Percentiles rank a stretch among this genome's conserved stretches.
These are phyloP conservation scores for Hypercompe scribonia DNA, from an alignment of 2,888 invertebrate genomes.

Conservation along the genomic window DNA sequence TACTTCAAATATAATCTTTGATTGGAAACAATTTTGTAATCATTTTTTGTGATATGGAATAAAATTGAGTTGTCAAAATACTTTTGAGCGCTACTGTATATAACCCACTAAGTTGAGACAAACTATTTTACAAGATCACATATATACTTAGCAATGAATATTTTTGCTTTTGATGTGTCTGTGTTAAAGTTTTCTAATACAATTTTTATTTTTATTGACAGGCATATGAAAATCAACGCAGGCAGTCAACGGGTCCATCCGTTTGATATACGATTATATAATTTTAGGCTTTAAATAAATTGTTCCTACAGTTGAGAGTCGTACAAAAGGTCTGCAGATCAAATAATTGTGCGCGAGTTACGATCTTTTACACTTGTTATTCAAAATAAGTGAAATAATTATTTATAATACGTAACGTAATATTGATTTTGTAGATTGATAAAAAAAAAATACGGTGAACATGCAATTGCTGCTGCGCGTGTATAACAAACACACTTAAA, in stretches of 20 bases:
- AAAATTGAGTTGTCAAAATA: too few species aligned
- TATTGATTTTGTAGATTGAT: slow-evolving; percentile 33
- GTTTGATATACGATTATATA: slow-evolving; percentile 52
- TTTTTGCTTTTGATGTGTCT: too few species aligned
- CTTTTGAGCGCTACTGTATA: too few species aligned
- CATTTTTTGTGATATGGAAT: too few species aligned
- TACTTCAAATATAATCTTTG: too few species aligned
- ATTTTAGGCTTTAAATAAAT: slow-evolving; percentile 52
- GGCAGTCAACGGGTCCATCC: slow-evolving; percentile 41
- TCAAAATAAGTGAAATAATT: slow-evolving; percentile 57
- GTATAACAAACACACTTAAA: slow-evolving; percentile 28
- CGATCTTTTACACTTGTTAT: slow-evolving; percentile 51
- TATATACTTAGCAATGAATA: too few species aligned
- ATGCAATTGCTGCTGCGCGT: background rate
- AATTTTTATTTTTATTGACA: slow-evolving; percentile 50
- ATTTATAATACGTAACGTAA: slow-evolving; percentile 35
- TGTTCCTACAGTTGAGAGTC: slow-evolving; percentile 64
- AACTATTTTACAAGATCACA: too few species aligned
- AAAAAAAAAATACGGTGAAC: background rate
- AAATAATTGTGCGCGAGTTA: slow-evolving; percentile 37
- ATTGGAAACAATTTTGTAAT: too few species aligned
- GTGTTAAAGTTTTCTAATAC: background rate
- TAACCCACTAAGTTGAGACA: too few species aligned
- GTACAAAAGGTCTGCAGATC: slow-evolving; percentile 60
- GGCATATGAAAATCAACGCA: slow-evolving; percentile 71